These are phyloP conservation scores for Camponotus pennsylvanicus DNA, from an alignment of 1,140 invertebrate genomes.

Conservation along the genomic window DNA sequence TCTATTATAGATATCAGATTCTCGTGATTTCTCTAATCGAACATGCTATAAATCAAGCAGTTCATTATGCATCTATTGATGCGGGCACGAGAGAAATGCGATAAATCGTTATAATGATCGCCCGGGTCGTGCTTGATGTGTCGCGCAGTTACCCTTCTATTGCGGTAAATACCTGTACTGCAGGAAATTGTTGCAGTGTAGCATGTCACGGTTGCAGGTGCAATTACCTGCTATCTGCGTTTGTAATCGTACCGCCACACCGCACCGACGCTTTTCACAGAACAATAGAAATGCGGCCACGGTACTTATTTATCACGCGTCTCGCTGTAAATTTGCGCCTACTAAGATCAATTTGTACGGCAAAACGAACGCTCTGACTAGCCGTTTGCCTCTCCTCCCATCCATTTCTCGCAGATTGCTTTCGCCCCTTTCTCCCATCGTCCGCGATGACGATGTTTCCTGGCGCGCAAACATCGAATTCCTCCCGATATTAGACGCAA, in stretches of 20 bases:
- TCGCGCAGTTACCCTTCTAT: conserved; percentile 50
- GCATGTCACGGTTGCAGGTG: conserved; percentile 70
- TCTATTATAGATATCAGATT: conserved; percentile 20
- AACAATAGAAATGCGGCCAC: conserved; percentile 71
- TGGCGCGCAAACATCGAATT: conserved; percentile 25
- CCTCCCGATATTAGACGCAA: conserved; percentile 29
- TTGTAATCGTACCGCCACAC: conserved; percentile 65
- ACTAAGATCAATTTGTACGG: conserved; percentile 74
- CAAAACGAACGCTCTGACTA: conserved; percentile 62
- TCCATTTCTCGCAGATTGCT: conserved; percentile 68
- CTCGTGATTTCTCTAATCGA: conserved; percentile 28
- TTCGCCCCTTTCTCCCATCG: conserved; percentile 31
- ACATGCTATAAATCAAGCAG: conserved; percentile 11
- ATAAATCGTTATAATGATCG: conserved; percentile 62
- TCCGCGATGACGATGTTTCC: conserved; percentile 20
- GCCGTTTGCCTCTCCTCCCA: conserved; percentile 51
- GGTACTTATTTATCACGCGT: conserved; percentile 72
- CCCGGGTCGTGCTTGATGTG: conserved; percentile 31
- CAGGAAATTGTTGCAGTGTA: conserved; percentile 73
- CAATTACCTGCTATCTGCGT: conserved; percentile 71
- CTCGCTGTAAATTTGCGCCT: conserved; percentile 65
- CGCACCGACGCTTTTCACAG: conserved; percentile 67
- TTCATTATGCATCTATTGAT: conserved; percentile 25
- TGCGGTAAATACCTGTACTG: conserved; percentile 62
- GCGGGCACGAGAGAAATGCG: conserved; percentile 20